Evolutionary conservation across 2,888 invertebrate genomes (phyloP), one percentile per base, ranked within the genome.

Genomic region (Ophraella communa): DNA sequence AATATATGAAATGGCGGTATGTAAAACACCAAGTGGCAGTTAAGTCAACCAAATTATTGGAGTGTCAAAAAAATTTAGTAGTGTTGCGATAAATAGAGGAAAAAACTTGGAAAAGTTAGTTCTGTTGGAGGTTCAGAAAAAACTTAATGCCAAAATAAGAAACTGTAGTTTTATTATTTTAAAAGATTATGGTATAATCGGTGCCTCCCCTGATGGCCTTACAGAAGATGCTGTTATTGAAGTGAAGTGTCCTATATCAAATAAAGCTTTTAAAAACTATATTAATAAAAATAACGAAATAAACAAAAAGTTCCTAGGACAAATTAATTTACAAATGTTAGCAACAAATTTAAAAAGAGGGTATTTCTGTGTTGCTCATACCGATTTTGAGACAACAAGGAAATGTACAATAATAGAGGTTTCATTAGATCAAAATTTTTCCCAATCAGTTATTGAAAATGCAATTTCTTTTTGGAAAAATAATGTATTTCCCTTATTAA

Each of bases 281-380:
- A 51, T 58, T 42, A 18, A 20, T 7, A 35, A 27, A 4, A 20
- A 51, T 1, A 17, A 23, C 10, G 20, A 49, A 11, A 47, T 47
- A 11, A 30, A 2, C 4, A 47, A 17, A n/a, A 58, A 58, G 47
- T 47, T 24, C 21, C 7, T 30, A n/a, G 49, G 35, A 2, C 49
- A 58, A 58, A 51, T 58, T 3, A 17, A 58, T 49, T 39, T 59
- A 7, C 59, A 59, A 33, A 59, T 59, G 39, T 10, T 59, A 3
- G 17, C 21, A 2, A 24, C 7, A 1, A 7, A 33, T 18, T 17
- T 51, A 17, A n/a, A 23, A 18, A 51, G 51, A 14, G 59, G 51
- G 20, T 7, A 10, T 20, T 59, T 59, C 51, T 59, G 39, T 51
- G 49, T 59, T 2, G 59, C 59, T 4, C 17, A 35, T 23, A 39